Percentiles rank a stretch among this genome's conserved stretches.
Evolutionary conservation across 2,113 vertebrate genomes (phyloP).

Genomic region (Nasalis larvatus): DNA sequence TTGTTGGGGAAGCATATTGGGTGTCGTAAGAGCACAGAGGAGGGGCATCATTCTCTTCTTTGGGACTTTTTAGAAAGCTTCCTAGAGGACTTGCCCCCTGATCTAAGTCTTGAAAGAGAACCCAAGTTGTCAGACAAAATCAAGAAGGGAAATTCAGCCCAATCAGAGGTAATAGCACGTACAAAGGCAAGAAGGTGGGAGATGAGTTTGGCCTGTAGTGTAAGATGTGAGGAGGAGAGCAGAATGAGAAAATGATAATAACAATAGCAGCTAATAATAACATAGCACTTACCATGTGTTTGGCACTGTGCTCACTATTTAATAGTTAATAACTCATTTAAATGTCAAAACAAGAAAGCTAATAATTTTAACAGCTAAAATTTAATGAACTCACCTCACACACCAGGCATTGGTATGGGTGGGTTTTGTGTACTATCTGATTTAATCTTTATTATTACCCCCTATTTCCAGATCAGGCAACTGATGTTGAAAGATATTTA

Average conservation of each 20-base stretch:
- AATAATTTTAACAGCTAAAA: not conserved
- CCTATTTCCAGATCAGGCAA: not conserved
- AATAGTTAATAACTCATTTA: not conserved
- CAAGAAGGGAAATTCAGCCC: not conserved
- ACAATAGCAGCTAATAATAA: not conserved
- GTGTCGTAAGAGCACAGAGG: not conserved
- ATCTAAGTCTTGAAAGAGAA: slow-evolving; percentile 32
- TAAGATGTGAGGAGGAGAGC: not conserved
- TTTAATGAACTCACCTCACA: not conserved
- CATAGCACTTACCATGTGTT: not conserved
- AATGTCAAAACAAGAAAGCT: slow-evolving; percentile 8
- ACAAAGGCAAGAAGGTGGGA: not conserved
- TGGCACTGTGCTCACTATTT: not conserved
- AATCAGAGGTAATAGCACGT: not conserved
- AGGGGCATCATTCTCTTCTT: not conserved
- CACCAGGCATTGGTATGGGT: not conserved
- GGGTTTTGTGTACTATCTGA: not conserved
- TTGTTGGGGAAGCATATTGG: not conserved
- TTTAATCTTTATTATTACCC: not conserved
- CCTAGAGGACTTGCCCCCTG: not conserved
- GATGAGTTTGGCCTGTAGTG: not conserved
- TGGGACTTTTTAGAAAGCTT: slow-evolving; percentile 8
- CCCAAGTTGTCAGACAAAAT: not conserved
- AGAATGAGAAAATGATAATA: not conserved
- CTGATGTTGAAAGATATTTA: slow-evolving; percentile 11